Percentiles rank a stretch among this genome's conserved stretches.
phyloP scores from a whole-genome alignment of 2,797 vertebrate genomes.

The Sebastes trivittatus region DNA sequence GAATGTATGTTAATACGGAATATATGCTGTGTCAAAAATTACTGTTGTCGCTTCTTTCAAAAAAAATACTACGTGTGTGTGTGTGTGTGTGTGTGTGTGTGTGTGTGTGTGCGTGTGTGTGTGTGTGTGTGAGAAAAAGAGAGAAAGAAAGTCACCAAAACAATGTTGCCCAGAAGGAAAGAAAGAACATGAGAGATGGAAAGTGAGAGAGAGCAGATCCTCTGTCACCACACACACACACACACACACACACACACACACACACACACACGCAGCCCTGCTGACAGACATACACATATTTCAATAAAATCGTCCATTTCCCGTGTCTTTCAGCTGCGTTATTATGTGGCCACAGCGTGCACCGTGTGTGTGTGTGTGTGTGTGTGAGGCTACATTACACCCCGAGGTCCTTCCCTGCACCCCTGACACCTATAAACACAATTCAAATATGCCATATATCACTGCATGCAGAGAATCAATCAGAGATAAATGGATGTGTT shows the following conservation, averaged over 20 bases:
- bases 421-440: constrained; percentile 58
- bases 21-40: constrained; percentile 83
- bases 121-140: not conserved
- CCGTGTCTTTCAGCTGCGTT: constrained; percentile 65
- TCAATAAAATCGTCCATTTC: constrained; percentile 69
- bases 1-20: constrained; percentile 86
- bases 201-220: constrained; percentile 39
- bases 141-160: constrained; percentile 27
- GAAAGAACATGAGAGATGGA: constrained; percentile 32
- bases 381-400: constrained; percentile 57
- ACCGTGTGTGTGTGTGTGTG: constrained; percentile 15
- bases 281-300: constrained; percentile 66
- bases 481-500: constrained; percentile 31
- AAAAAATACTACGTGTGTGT: not conserved
- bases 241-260: no score
- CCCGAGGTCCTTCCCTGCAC: constrained; percentile 34
- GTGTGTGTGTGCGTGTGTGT: not conserved
- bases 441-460: constrained; percentile 52
- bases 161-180: constrained; percentile 29
- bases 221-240: constrained; percentile 19
- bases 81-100: not conserved
- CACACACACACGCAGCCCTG: constrained; percentile 15
- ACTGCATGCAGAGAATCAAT: constrained; percentile 22
- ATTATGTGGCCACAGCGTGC: constrained; percentile 60
- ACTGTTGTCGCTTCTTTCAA: constrained; percentile 61